Base-by-base conservation (phyloP, 2,113 vertebrate genomes). In the Dermatemys mawii region DNA sequence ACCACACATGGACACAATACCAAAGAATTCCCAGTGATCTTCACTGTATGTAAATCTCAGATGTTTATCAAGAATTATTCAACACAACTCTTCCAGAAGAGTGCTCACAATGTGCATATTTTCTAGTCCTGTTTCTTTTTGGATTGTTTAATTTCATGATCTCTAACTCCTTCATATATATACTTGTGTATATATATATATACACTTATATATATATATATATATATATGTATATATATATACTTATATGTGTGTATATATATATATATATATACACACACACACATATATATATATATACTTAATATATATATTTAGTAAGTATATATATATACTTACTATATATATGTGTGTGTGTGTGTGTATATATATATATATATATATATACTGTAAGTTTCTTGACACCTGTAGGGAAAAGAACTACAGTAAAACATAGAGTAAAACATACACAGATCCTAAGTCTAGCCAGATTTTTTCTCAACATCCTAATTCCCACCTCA, bases 1-100 rank as follows among this genome's bases (percentile, higher is more conserved):
- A 67, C 48, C 78, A 54, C 32, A 13, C 67, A 41, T 70, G 41
- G 32, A 8, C 87, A 86, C 75, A 78, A 22, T 83, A 63, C 24
- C 79, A 55, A 76, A 53, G 32, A 49, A 78, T 96, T 95, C 88
- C 41, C 81, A 83, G 46, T 63, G 44, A 84, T 92, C 35, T 41
- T 95, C 50, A 73, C 8, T 27, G 27, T 75, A 88, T 91, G 92
- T 92, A 88, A 87, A 89, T 92, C 38, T 10, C 80, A 29, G 19
- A 12, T 95, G 51, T 3, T 85, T 88, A 19, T 32, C 17, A 83
- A 83, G 44, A 35, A 91, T 93, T 83, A 41, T 41, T 60, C 78
- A 41, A 50, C 57, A n/a, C 48, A 88, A 0, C 48, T 90, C 6
- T 93, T 95, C 89, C 89, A 63, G 63, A 38, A 24, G 44, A 50